phyloP scores from a whole-genome alignment of 2,888 invertebrate species.

The Rhimphoctona megacephalus region DNA sequence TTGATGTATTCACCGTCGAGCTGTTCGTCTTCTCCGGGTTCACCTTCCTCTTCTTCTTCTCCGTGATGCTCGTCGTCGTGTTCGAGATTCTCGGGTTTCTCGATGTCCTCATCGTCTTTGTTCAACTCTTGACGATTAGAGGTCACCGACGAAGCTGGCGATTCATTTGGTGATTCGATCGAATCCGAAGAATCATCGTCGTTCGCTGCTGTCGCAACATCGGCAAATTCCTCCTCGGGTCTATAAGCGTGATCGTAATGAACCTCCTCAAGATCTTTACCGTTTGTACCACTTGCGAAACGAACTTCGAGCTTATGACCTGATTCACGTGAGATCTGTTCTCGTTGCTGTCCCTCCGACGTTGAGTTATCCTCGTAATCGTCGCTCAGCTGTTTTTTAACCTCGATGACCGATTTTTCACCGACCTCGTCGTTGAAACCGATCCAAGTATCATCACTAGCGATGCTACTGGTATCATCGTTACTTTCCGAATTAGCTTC shows the following conservation, averaged over 20 bases:
- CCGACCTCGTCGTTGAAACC: constrained; percentile 65
- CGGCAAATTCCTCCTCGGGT: constrained; percentile 60
- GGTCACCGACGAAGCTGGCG: constrained; percentile 12
- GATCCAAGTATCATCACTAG: constrained; percentile 75
- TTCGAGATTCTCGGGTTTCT: constrained; percentile 68
- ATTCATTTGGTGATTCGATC: constrained; percentile 67
- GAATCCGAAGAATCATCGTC: constrained; percentile 70
- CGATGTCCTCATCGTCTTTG: constrained; percentile 59
- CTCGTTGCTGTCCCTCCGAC: neutral
- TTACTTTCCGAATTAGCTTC: constrained; percentile 73
- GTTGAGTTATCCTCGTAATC: constrained; percentile 31
- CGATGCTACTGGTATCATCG: constrained; percentile 76
- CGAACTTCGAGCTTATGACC: constrained; percentile 74
- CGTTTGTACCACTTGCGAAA: constrained; percentile 74
- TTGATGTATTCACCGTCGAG: constrained; percentile 77
- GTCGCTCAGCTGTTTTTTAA: constrained; percentile 69
- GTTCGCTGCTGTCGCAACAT: constrained; percentile 53
- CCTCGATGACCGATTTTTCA: constrained; percentile 77
- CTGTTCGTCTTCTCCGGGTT: constrained; percentile 72
- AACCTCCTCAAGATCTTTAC: constrained; percentile 73
- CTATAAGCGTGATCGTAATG: constrained; percentile 66
- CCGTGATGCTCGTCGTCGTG: constrained; percentile 53
- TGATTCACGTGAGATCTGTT: constrained; percentile 49
- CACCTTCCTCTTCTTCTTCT: constrained; percentile 60
- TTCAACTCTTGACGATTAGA: neutral